Percentiles rank a stretch among this genome's conserved stretches.
These are phyloP conservation scores for Theristicus caerulescens DNA, from an alignment of 2,113 vertebrate genomes.

Conservation along the genomic window DNA sequence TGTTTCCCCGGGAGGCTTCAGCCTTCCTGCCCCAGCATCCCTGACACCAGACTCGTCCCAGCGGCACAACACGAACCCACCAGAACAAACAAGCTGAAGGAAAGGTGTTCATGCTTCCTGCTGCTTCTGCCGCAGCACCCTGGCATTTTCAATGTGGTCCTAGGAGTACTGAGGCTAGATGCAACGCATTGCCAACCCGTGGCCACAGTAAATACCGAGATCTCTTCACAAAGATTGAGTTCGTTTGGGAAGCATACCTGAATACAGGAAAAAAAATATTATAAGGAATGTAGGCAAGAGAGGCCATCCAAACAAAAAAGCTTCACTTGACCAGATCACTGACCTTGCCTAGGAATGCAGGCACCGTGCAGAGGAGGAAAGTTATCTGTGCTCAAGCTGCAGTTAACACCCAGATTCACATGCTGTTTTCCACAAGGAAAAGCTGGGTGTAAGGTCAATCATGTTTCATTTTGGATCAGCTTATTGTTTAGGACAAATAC, in stretches of 20 bases:
- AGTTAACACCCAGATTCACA: not conserved
- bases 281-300: not conserved
- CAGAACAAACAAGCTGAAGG: not conserved
- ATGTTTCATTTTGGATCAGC: not conserved
- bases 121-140: not conserved
- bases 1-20: not conserved
- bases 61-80: not conserved
- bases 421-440: not conserved
- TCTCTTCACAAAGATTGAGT: not conserved
- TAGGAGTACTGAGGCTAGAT: not conserved
- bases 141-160: not conserved
- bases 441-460: not conserved
- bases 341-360: not conserved
- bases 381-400: not conserved
- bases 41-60: not conserved
- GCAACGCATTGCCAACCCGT: fast-evolving
- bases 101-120: not conserved
- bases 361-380: not conserved
- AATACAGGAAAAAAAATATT: not conserved
- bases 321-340: not conserved
- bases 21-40: not conserved
- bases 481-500: not conserved
- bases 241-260: not conserved
- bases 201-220: not conserved
- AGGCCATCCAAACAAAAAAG: not conserved